These are phyloP conservation scores for Eclectus roratus DNA, from an alignment of 2,113 vertebrate genomes.

Conservation along the genomic window DNA sequence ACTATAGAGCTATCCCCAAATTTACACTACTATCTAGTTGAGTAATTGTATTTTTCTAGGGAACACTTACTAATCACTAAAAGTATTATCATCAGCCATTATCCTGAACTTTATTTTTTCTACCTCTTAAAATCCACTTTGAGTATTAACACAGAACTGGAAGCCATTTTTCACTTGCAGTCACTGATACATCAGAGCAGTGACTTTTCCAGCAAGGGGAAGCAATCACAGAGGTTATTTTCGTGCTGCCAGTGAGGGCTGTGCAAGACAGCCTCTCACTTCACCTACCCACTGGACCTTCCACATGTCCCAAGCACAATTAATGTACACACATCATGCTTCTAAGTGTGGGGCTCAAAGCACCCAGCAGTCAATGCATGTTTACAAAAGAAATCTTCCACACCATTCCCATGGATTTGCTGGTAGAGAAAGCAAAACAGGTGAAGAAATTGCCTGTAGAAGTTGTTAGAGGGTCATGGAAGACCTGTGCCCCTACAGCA, in stretches of 20 bases:
- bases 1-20: neutral
- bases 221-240: neutral
- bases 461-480: neutral
- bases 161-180: neutral
- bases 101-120: neutral
- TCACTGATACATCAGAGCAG: accelerated
- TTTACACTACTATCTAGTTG: neutral
- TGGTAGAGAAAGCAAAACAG: neutral
- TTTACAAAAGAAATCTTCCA: neutral
- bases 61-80: neutral
- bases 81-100: neutral
- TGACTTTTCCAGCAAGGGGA: neutral
- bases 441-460: neutral
- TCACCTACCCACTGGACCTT: neutral
- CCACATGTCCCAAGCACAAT: neutral
- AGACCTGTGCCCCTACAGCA: neutral
- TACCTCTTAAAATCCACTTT: neutral
- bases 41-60: neutral
- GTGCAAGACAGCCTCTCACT: neutral
- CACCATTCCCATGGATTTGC: neutral
- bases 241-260: neutral
- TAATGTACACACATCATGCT: neutral
- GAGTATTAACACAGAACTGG: neutral
- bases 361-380: neutral
- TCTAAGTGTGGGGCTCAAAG: neutral